phyloP scores from a whole-genome alignment of 2,888 invertebrate species.

The Sturmia bella region DNA sequence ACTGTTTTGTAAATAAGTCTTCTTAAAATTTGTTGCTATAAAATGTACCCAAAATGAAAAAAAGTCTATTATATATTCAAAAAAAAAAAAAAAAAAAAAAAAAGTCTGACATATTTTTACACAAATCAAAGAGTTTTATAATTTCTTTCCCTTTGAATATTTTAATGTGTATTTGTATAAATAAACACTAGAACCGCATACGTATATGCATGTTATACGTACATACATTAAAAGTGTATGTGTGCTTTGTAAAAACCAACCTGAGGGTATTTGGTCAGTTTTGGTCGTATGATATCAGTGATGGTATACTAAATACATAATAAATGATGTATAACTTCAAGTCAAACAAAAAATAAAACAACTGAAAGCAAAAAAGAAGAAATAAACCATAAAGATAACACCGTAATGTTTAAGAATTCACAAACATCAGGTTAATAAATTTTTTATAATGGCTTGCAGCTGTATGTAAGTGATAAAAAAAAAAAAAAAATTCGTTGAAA shows the following conservation, averaged over 20 bases:
- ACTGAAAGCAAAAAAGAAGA: constrained; percentile 8
- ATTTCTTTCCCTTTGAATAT: not conserved
- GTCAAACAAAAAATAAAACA: constrained; percentile 13
- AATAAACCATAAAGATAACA: constrained; percentile 42
- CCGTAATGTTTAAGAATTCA: constrained; percentile 46
- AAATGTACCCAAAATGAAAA: too few relatives aligned
- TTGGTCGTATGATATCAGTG: constrained; percentile 61
- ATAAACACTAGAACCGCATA: not conserved
- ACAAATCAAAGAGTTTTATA: not conserved
- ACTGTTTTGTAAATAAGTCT: too few relatives aligned
- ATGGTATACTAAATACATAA: constrained; percentile 65
- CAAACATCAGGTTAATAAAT: constrained; percentile 58
- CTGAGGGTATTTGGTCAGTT: constrained; percentile 34
- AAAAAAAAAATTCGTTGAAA: not conserved
- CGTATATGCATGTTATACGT: not conserved
- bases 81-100: too few relatives aligned
- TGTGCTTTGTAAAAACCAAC: constrained; percentile 43
- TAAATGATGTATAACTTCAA: constrained; percentile 51
- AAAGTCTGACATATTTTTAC: not conserved
- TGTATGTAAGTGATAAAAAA: constrained; percentile 1
- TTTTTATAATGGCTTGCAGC: constrained; percentile 50
- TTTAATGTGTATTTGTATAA: not conserved
- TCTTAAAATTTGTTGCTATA: too few relatives aligned
- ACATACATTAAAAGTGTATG: constrained; percentile 7
- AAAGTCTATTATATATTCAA: too few relatives aligned